Evolutionary conservation across 2,888 invertebrate genomes (phyloP), one percentile per base, ranked within the genome.

Genomic region (Thereva unica): DNA sequence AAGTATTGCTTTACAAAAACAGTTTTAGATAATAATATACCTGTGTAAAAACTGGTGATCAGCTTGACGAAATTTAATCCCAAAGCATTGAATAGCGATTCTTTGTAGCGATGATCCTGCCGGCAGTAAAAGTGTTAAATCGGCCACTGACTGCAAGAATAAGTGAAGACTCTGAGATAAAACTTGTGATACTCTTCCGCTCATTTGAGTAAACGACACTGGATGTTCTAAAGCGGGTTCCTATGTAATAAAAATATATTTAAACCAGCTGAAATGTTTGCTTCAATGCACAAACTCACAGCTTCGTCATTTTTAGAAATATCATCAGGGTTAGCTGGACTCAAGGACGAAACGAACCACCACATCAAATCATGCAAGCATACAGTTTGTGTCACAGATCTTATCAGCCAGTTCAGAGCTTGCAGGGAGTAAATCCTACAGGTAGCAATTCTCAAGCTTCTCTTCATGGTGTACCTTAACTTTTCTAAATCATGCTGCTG

Each of bases 321-420:
- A 47, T 85, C 85, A n/a, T 81, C 80, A 47, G 86, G 84, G 35
- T 81, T 80, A 59, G 84, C 83, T 1, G 83, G 74, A 3, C 89
- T 89, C 45, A 97, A 83, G 0, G 96, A 91, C 9, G 90, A 88
- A 34, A 95, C 93, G 78, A 97, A 95, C 92, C 95, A 96, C 97
- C 97, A 97, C 78, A 98, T 86, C 7, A 97, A 85, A 81, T 98
- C 97, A 75, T 97, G 97, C 23, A 98, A 85, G 76, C 94, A 92
- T 4, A 90, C 89, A 4, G 95, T 91, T 77, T 95, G 95, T 0
- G 95, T 95, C 0, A 95, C 92, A 63, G 91, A 94, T 61, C 95
- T 86, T 53, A 98, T 82, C 34, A 99, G 82, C 98, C 98, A 99
- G 78, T 97, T 97, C 72, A 97, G 83, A 0, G 96, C 95, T 85